A percentile compares a stretch with the other conserved stretches of the same genome.
These are phyloP conservation scores for Valencia hispanica DNA, from an alignment of 2,797 vertebrate genomes.

Conservation along the genomic window DNA sequence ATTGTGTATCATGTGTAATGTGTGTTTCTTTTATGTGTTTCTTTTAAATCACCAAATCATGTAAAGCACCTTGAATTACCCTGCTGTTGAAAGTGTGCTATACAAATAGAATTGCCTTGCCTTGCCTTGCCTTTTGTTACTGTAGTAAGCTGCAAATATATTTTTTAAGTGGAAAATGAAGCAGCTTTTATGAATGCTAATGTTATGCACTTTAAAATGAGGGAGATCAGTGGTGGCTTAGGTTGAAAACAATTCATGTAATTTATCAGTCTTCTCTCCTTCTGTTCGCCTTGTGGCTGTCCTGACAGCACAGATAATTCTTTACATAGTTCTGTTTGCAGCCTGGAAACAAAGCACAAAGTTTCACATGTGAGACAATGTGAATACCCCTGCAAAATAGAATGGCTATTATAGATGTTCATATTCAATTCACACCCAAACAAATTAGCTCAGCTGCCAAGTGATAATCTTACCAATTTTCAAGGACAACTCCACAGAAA, in stretches of 20 bases:
- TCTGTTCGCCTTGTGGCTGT: conserved; percentile 21
- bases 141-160: conserved; percentile 55
- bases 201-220: conserved; percentile 42
- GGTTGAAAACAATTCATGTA: conserved; percentile 18
- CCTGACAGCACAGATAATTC: conserved; percentile 17
- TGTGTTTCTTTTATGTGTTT: too few species aligned
- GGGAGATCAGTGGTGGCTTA: conserved; percentile 9
- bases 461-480: conserved; percentile 45
- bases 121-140: conserved; percentile 61
- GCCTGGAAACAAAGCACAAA: conserved; percentile 25
- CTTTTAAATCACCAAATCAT: too few species aligned
- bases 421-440: conserved; percentile 41
- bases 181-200: conserved; percentile 48
- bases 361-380: conserved; percentile 23
- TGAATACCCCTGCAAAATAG: conserved; percentile 24
- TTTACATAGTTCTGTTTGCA: conserved; percentile 15
- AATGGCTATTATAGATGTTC: conserved; percentile 30
- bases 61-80: too few species aligned
- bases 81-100: too few species aligned
- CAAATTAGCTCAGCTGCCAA: conserved; percentile 48
- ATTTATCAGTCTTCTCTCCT: conserved; percentile 41
- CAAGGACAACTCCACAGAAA: conserved; percentile 40
- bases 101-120: too few species aligned
- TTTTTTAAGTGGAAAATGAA: conserved; percentile 27
- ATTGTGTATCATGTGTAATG: too few species aligned